Conservation (phyloP, 2,888 invertebrate species). For the Drosophila greeni region DNA sequence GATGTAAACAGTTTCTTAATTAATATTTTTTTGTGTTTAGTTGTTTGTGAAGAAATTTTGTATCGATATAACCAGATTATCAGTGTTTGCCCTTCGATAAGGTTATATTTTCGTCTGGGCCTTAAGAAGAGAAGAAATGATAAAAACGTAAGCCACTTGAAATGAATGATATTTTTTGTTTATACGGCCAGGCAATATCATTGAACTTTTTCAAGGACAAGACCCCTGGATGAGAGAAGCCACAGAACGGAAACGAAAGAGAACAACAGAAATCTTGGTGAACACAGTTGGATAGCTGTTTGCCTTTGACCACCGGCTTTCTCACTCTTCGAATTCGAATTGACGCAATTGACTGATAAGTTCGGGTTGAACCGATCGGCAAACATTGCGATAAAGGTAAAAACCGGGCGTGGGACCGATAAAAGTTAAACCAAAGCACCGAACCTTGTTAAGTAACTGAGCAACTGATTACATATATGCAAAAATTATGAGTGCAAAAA, state of each 20-base stretch:
- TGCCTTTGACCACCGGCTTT: constrained; percentile 1
- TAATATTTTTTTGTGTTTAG: not conserved
- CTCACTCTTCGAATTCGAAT: constrained; percentile 18
- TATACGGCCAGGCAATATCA: constrained; percentile 41
- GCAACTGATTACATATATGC: constrained; percentile 8
- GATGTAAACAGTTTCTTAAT: constrained; percentile 1
- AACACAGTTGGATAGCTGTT: not conserved
- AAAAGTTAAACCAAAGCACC: constrained; percentile 19
- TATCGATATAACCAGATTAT: constrained; percentile 12
- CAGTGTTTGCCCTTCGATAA: not conserved
- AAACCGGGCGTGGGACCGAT: constrained; percentile 10
- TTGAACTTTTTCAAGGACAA: constrained; percentile 70
- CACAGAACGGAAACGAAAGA: constrained; percentile 25
- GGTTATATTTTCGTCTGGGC: constrained; percentile 9
- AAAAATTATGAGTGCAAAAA: constrained; percentile 1
- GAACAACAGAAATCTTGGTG: not conserved
- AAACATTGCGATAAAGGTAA: constrained; percentile 22
- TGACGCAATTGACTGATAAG: constrained; percentile 35
- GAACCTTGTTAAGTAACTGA: constrained; percentile 21
- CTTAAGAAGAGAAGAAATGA: constrained; percentile 47
- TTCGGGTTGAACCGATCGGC: constrained; percentile 13
- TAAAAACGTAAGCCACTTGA: constrained; percentile 39
- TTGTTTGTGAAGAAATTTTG: not conserved
- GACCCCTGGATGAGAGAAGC: constrained; percentile 17
- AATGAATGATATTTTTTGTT: constrained; percentile 12